Conservation (phyloP, 1,140 invertebrate species). For the Lordiphosa clarofinis region DNA sequence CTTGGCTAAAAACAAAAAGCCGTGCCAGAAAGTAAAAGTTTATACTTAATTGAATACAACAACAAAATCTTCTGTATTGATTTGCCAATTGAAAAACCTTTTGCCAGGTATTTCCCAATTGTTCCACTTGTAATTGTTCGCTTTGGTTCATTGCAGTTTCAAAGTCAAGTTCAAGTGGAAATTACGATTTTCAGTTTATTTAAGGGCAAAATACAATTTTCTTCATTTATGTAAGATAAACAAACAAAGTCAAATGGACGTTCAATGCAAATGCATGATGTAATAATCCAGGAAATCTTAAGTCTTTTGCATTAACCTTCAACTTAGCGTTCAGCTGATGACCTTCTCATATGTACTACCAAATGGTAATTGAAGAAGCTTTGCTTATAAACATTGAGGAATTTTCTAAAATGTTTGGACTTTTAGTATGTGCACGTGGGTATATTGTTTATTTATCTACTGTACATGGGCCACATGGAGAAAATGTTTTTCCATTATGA, state of each 20-base stretch:
- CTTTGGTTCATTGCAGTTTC: constrained; percentile 17
- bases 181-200: constrained; percentile 33
- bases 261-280: constrained; percentile 41
- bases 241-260: constrained; percentile 58
- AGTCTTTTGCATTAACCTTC: too few relatives aligned
- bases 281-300: constrained; percentile 9
- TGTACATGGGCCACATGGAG: constrained; percentile 12
- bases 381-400: background rate
- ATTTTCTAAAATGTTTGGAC: background rate
- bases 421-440: background rate
- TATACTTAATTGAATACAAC: constrained; percentile 15
- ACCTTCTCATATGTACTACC: too few relatives aligned
- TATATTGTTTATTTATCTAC: constrained; percentile 48
- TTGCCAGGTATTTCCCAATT: constrained; percentile 69
- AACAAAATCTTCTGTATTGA: constrained; percentile 31
- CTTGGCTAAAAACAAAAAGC: constrained; percentile 23
- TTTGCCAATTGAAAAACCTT: constrained; percentile 47
- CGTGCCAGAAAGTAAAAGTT: constrained; percentile 75
- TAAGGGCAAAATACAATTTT: constrained; percentile 35
- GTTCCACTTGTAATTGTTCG: constrained; percentile 16
- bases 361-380: background rate
- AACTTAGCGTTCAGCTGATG: too few relatives aligned
- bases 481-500: constrained; percentile 31
- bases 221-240: constrained; percentile 42
- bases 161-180: constrained; percentile 70